Conservation (phyloP, 2,888 invertebrate genomes). For the Drosophila atripex region DNA sequence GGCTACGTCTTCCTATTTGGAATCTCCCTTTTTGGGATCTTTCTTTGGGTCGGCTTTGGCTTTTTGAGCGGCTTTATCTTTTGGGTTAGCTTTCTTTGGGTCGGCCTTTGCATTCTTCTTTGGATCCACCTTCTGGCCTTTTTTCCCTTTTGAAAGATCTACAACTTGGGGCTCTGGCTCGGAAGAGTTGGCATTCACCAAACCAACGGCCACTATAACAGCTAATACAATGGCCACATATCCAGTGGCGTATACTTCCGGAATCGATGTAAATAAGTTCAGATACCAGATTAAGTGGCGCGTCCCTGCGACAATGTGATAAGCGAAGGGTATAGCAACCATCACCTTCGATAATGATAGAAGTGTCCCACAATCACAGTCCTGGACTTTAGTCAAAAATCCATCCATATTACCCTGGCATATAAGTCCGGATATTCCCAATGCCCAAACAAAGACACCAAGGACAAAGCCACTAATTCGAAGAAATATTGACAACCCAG, state of each 20-base stretch:
- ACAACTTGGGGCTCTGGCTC: constrained; percentile 8
- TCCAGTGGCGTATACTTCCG: constrained; percentile 57
- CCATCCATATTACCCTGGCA: constrained; percentile 37
- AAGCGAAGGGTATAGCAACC: constrained; percentile 55
- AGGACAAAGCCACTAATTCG: constrained; percentile 50
- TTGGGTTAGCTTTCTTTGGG: neutral
- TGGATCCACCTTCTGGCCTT: constrained; percentile 2
- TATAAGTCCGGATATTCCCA: constrained; percentile 47
- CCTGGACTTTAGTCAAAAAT: constrained; percentile 34
- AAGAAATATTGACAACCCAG: constrained; percentile 55
- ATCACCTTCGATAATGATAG: constrained; percentile 37
- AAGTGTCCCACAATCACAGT: constrained; percentile 11
- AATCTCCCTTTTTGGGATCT: neutral
- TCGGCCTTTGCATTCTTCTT: neutral
- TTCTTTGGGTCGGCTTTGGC: neutral
- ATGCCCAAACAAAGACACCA: constrained; percentile 45
- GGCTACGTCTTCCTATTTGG: neutral
- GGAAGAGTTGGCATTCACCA: neutral
- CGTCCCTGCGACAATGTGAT: constrained; percentile 53
- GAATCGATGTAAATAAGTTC: constrained; percentile 54
- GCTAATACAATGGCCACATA: constrained; percentile 51
- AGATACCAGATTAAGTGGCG: constrained; percentile 62
- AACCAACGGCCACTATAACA: constrained; percentile 10
- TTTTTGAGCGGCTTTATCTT: neutral
- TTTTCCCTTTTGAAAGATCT: constrained; percentile 17